phyloP scores from a whole-genome alignment of 2,113 vertebrate genomes.

The Pyrgilauda ruficollis region DNA sequence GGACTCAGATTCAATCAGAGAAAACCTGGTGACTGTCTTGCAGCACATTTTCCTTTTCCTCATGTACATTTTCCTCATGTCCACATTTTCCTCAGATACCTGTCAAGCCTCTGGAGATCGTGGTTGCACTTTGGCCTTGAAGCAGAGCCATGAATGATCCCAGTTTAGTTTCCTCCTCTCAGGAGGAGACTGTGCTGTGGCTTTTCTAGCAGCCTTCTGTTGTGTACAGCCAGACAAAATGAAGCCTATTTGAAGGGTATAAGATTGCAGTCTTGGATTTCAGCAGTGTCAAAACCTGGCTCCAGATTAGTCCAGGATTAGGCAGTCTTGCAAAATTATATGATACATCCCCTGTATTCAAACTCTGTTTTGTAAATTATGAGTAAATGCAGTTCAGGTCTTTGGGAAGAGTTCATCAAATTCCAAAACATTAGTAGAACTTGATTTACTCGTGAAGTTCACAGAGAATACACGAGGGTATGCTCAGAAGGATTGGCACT shows the following conservation, averaged over 20 bases:
- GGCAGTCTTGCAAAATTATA: not conserved
- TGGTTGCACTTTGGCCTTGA: not conserved
- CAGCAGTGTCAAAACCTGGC: not conserved
- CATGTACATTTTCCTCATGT: too few species aligned
- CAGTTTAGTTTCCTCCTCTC: not conserved
- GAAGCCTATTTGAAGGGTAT: not conserved
- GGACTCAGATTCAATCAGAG: not conserved
- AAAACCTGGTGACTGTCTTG: not conserved
- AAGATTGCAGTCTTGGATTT: not conserved
- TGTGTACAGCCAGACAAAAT: not conserved
- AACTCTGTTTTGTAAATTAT: not conserved
- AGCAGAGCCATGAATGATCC: not conserved
- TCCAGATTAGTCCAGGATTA: not conserved
- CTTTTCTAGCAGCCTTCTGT: not conserved
- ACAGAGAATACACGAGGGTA: fast-evolving
- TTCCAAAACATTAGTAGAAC: not conserved
- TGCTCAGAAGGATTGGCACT: not conserved
- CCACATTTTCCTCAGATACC: not conserved
- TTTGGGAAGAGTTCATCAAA: not conserved
- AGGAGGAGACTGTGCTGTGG: not conserved
- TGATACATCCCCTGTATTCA: not conserved
- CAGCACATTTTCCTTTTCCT: not conserved
- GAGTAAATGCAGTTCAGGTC: not conserved
- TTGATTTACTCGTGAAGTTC: not conserved
- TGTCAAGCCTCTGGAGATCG: not conserved